Base-by-base conservation (phyloP, 2,888 invertebrate species). In the Himalopsyche tibetana region DNA sequence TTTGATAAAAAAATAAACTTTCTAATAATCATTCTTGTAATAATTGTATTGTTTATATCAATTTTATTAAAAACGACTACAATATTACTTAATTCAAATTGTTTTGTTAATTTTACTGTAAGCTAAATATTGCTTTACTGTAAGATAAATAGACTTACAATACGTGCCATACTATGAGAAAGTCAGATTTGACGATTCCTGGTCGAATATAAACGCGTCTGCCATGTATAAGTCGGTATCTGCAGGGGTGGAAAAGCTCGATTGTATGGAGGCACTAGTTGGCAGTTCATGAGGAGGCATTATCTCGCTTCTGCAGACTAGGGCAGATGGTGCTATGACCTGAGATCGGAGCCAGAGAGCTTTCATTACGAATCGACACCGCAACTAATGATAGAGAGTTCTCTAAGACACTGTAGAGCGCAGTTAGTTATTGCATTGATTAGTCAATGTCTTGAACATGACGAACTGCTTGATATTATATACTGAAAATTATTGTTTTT, bases 251-350 rank as follows among this genome's bases (percentile, higher is more conserved):
- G 45, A 80, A 45, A 74, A 74, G 74, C 74, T 74, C 36, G 82
- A 74, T 9, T 55, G 69, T 82, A 55, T 40, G 19, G 55, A 69
- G 82, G 85, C 55, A 69, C 82, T 82, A 88, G 85, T 88, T 84
- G 88, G 87, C 87, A 88, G 84, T 87, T 85, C 85, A 88, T 88
- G 88, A 88, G 87, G 84, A 85, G 85, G 87, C 83, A 88, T 88
- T 88, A 88, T 88, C 88, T 88, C 84, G 74, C 80, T 83, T 83
- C 83, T 88, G 87, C 87, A 87, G 87, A 87, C 85, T 83, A 85
- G 84, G 55, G 86, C 88, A 86, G 88, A 85, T 88, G 87, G 82
- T 74, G 69, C 79, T 36, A 36, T 74, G 74, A 74, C 74, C 74
- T 74, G 12, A 74, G 74, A 74, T 74, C 74, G 38, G 36, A 74